These are phyloP conservation scores for Ameiurus melas DNA, from an alignment of 2,113 vertebrate species.

Conservation along the genomic window DNA sequence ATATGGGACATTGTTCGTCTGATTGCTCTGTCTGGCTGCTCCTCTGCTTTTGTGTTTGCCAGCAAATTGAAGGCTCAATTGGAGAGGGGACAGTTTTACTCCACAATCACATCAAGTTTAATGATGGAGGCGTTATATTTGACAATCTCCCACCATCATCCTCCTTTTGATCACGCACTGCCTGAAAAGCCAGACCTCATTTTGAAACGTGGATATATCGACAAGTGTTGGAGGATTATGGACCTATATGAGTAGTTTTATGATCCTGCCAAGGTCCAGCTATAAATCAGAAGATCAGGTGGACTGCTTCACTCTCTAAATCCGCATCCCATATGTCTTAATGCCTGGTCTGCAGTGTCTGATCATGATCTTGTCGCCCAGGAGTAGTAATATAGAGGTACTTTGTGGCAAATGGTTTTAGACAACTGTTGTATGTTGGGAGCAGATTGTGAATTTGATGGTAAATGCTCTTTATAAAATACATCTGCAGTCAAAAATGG, in stretches of 20 bases:
- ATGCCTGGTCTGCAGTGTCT: background rate
- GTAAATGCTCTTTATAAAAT: background rate
- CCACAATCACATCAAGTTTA: constrained; percentile 53
- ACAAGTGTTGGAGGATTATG: constrained; percentile 39
- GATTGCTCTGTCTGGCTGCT: constrained; percentile 72
- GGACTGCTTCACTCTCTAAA: constrained; percentile 9
- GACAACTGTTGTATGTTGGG: background rate
- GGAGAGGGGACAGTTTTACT: constrained; percentile 47
- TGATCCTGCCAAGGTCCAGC: constrained; percentile 11
- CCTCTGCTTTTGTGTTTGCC: constrained; percentile 68
- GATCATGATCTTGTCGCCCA: background rate
- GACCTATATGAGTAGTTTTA: constrained; percentile 32
- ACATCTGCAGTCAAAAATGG: background rate
- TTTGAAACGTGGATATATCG: constrained; percentile 39
- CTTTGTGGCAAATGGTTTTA: background rate
- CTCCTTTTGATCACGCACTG: constrained; percentile 16
- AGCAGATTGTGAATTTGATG: background rate
- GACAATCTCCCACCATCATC: constrained; percentile 38
- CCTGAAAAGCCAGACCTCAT: constrained; percentile 1
- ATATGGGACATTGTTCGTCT: constrained; percentile 69
- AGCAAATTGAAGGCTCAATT: constrained; percentile 58
- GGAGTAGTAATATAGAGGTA: background rate
- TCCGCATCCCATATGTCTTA: background rate
- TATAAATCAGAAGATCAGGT: constrained; percentile 33
- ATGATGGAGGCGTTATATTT: constrained; percentile 48